Percentiles rank a stretch among this genome's conserved stretches.
phyloP scores from a whole-genome alignment of 2,888 invertebrate genomes.

The Pasiphila rectangulata region DNA sequence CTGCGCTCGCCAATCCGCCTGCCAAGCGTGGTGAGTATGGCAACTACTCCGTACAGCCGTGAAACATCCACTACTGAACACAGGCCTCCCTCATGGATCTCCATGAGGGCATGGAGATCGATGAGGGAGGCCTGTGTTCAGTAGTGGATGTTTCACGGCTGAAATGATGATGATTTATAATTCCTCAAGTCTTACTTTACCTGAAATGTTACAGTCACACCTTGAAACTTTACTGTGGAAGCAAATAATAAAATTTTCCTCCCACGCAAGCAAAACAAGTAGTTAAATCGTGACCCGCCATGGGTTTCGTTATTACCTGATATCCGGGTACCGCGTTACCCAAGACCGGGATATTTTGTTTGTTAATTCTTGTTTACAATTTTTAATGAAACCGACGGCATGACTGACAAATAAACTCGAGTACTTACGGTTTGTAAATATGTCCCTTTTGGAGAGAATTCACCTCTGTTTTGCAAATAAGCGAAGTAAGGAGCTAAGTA shows the following conservation, averaged over 20 bases:
- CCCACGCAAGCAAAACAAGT: not conserved
- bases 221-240: too few relatives aligned
- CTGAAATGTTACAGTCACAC: too few relatives aligned
- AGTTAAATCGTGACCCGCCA: not conserved
- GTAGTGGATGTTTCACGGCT: too few relatives aligned
- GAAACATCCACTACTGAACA: too few relatives aligned
- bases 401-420: constrained; percentile 11
- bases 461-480: constrained; percentile 5
- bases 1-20: too few relatives aligned
- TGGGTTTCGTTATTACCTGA: not conserved
- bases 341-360: constrained; percentile 1
- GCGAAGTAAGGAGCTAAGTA: constrained; percentile 8
- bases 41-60: too few relatives aligned
- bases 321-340: not conserved
- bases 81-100: too few relatives aligned
- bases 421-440: constrained; percentile 13
- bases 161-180: too few relatives aligned
- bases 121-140: too few relatives aligned
- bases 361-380: constrained; percentile 8
- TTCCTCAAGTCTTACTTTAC: too few relatives aligned
- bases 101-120: too few relatives aligned
- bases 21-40: too few relatives aligned
- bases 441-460: not conserved
- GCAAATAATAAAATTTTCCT: not conserved
- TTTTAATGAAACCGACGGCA: constrained; percentile 15